Evolutionary conservation across 2,888 invertebrate species (phyloP).

Genomic region (Orchesellides sinensis): DNA sequence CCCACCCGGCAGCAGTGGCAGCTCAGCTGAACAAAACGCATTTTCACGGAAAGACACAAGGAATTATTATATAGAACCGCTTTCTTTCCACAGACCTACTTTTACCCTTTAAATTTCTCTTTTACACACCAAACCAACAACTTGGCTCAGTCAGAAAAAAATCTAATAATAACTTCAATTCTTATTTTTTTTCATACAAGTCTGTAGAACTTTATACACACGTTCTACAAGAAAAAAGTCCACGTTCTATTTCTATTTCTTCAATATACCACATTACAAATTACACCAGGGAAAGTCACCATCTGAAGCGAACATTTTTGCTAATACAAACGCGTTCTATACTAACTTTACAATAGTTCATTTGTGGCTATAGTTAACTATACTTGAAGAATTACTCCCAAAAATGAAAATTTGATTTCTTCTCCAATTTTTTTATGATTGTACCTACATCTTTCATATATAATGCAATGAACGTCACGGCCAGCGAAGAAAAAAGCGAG

Average conservation of each 20-base stretch:
- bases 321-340: not conserved
- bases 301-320: not conserved
- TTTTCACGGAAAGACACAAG: not conserved
- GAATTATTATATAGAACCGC: no score
- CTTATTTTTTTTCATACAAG: not conserved
- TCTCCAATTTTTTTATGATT: not conserved
- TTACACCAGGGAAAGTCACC: not conserved
- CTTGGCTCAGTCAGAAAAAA: not conserved
- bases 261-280: no score
- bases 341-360: not conserved
- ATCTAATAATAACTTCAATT: conserved; percentile 58
- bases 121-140: not conserved
- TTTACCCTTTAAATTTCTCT: no score
- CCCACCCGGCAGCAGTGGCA: not conserved
- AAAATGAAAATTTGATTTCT: not conserved
- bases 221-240: no score
- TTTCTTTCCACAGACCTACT: not conserved
- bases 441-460: not conserved
- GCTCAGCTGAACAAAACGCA: not conserved
- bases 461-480: not conserved
- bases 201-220: no score
- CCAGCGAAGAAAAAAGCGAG: not conserved
- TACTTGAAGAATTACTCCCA: not conserved
- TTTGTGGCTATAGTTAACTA: conserved; percentile 8
- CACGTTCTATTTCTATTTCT: no score